Evolutionary conservation across 2,797 vertebrate genomes (phyloP), one percentile per base, ranked within the genome.

Genomic region (Cryptoprocta ferox): DNA sequence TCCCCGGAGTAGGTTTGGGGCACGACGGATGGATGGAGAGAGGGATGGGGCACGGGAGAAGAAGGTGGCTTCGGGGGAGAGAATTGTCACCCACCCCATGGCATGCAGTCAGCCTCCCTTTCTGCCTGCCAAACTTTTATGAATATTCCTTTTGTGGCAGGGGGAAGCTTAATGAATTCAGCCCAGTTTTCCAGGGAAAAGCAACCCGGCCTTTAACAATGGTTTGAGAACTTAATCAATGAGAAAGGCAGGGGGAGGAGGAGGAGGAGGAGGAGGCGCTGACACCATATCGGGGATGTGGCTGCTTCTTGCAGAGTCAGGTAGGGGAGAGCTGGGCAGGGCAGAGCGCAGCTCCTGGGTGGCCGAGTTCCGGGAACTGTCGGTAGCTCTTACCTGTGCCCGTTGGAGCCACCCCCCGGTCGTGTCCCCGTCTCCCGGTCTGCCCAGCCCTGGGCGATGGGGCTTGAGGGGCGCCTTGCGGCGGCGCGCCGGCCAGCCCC

Each of bases 51-150:
- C 93, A 92, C 84, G 95, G 95, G 95, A 91, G 92, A 91, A 73
- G 82, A 98, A 89, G 92, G 96, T 92, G 96, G 97, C 86, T 96
- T 78, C 50, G 92, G 70, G 89, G 94, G 86, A 98, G 94, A 79
- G 68, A 93, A 94, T 97, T 97, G 97, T 98, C 96, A 98, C 94
- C 81, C 95, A 78, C 94, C 94, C 95, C 89, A 11, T 88, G 92
- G 80, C 89, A 86, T 50, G 82, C 87, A 97, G 78, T 92, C 94
- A 85, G 91, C 71, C 94, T 68, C 66, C 53, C 65, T 96, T 76
- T 86, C 83, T 89, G 89, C 87, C 96, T 97, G 97, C 97, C 98
- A 98, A 98, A 98, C 98, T 98, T 98, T 98, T 97, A 97, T 95
- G 88, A 98, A 98, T 98, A 97, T 94, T 98, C 91, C 84, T 98